Evolutionary conservation across 2,797 vertebrate species (phyloP).

Genomic region (Pangasius mekongensis): DNA sequence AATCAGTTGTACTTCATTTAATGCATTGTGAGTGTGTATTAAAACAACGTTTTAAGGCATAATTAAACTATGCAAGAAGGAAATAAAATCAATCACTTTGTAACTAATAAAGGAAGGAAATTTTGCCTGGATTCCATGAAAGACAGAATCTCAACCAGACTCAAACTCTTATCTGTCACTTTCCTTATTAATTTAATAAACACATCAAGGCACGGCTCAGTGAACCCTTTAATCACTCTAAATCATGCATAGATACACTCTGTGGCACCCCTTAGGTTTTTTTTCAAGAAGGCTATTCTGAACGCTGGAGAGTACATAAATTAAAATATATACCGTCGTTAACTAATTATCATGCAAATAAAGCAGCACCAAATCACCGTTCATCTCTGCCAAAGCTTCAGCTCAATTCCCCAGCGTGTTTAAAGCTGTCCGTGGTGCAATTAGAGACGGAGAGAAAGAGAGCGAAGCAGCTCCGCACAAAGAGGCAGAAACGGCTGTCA

Average conservation of each 20-base stretch:
- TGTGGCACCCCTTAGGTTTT: slow-evolving; percentile 53
- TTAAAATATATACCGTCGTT: slow-evolving; percentile 77
- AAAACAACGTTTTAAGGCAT: background rate
- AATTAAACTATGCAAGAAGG: slow-evolving; percentile 3
- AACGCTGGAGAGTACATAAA: slow-evolving; percentile 78
- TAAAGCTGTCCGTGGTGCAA: slow-evolving; percentile 77
- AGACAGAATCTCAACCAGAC: slow-evolving; percentile 62
- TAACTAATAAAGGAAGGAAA: slow-evolving; percentile 52
- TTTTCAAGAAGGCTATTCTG: slow-evolving; percentile 61
- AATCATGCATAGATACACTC: slow-evolving; percentile 75
- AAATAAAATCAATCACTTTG: slow-evolving; percentile 38
- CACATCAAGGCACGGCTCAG: slow-evolving; percentile 83
- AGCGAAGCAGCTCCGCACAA: slow-evolving; percentile 56
- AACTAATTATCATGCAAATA: slow-evolving; percentile 88
- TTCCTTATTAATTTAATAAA: slow-evolving; percentile 89
- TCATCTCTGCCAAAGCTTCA: slow-evolving; percentile 77
- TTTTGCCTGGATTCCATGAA: slow-evolving; percentile 55
- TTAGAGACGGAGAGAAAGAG: slow-evolving; percentile 69
- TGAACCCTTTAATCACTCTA: slow-evolving; percentile 81
- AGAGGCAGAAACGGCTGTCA: slow-evolving; percentile 74
- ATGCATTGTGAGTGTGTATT: background rate
- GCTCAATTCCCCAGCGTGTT: slow-evolving; percentile 82
- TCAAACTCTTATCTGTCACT: slow-evolving; percentile 78
- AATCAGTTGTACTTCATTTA: background rate
- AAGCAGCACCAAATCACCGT: slow-evolving; percentile 75